Evolutionary conservation across 2,888 invertebrate genomes (phyloP), one percentile per base, ranked within the genome.

Genomic region (Tetropium fuscum): DNA sequence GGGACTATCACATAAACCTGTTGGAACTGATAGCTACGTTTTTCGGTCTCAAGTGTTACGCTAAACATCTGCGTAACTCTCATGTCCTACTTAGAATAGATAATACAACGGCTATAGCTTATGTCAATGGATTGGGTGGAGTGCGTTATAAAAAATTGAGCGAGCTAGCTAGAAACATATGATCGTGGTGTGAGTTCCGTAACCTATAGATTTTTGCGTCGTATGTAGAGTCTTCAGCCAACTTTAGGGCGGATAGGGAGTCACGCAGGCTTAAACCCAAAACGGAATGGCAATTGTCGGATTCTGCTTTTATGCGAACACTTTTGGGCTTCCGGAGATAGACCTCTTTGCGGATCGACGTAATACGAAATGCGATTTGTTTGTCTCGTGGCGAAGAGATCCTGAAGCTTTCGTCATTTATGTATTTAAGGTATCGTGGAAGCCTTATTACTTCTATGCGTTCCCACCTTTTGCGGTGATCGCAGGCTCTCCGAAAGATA

Each of bases 401-500:
- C 59, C 59, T 59, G 10, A 55, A 59, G 38, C 30, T 55, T 32
- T 59, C 7, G 48, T 48, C 11, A 16, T 49, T 13, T 54, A 59
- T 56, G 59, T 48, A 7, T 59, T 36, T 36, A 53, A 48, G 2
- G 11, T 59, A n/a, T 30, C 15, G 15, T 60, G 60, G 60, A 41
- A 45, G 13, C 22, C 25, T 20, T 30, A 20, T 20, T 30, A 53
- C 27, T 60, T 58, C 45, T 60, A 60, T 20, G 60, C 57, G 10
- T 60, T 58, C 40, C 58, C 43, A 13, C 57, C 60, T 6, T 60
- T 57, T 49, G 18, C 48, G 3, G 16, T 59, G 18, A 38, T 38
- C 38, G 38, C 38, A 18, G 38, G 38, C 18, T 8, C 18, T 38
- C 15, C 6, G 38, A 57, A 57, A 19, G 15, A 16, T 57, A 43